phyloP scores from a whole-genome alignment of 2,888 invertebrate species.

The Synanthedon formicaeformis region DNA sequence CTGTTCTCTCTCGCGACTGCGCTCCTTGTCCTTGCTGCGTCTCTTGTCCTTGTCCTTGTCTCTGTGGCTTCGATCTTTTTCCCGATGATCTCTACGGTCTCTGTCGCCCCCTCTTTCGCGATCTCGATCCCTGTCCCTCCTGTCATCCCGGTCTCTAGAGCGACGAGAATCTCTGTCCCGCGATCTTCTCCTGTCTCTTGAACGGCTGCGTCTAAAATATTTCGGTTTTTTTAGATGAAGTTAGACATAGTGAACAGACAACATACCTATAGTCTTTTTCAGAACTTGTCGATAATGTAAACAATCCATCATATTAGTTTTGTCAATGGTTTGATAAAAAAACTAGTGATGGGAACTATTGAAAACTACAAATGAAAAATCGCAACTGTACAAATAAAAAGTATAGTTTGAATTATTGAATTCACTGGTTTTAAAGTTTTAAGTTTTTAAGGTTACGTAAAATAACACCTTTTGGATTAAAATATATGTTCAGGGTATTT shows the following conservation, averaged over 20 bases:
- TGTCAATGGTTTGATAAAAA: too few species aligned
- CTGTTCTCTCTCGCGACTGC: constrained; percentile 38
- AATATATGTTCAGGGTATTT: too few species aligned
- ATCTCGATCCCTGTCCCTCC: constrained; percentile 33
- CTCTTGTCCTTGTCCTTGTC: constrained; percentile 34
- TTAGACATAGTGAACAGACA: background rate
- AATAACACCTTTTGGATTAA: too few species aligned
- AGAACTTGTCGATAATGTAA: too few species aligned
- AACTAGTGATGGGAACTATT: too few species aligned
- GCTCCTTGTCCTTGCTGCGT: constrained; percentile 39
- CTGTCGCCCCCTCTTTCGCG: constrained; percentile 28
- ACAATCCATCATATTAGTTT: too few species aligned
- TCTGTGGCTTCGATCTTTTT: constrained; percentile 31
- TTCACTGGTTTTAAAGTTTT: too few species aligned
- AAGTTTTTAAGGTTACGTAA: too few species aligned
- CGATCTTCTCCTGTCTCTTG: constrained; percentile 30
- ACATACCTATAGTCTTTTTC: too few species aligned
- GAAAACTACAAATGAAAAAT: too few species aligned
- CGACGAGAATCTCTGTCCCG: constrained; percentile 72
- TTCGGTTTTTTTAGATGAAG: background rate
- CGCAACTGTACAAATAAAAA: too few species aligned
- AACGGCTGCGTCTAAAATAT: constrained; percentile 2
- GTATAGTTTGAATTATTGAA: too few species aligned
- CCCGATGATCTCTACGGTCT: constrained; percentile 19
- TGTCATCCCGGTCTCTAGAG: constrained; percentile 67